Evolutionary conservation across 2,888 invertebrate genomes (phyloP), one percentile per base, ranked within the genome.

Genomic region (Papilio gigon): DNA sequence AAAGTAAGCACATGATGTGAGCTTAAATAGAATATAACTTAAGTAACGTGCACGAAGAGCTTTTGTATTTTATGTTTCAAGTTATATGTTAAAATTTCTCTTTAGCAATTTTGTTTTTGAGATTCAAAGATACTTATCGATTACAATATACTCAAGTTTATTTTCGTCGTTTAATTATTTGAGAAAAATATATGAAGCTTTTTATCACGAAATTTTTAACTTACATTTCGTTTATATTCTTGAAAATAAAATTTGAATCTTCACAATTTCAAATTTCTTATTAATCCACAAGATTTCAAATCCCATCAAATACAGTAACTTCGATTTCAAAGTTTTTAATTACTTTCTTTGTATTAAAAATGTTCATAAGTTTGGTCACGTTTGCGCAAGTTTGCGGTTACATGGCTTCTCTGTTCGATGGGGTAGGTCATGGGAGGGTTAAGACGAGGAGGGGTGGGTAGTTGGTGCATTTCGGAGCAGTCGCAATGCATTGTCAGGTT

Each of bases 401-500:
- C 40, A 47, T 66, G 66, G 64, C 17, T 58, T 65, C 61, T 9
- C 42, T 61, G 53, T 62, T 72, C 65, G 71, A 79, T 83, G 79
- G 83, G 82, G 80, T 83, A 84, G 83, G 82, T 84, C 81, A 80
- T 81, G 80, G 77, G 80, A 74, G 76, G 27, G 9, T n/a, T 27
- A n/a, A n/a, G 80, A 80, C 76, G 80, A 82, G 80, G 76, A 79
- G 75, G 78, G 80, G 80, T 76, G 75, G 69, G 72, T 71, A 76
- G 65, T 76, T 17, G 75, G 76, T 73, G 80, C 78, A 77, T 75
- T 82, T 80, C 80, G 75, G 75, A 81, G 84, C 80, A 84, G 82
- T 79, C 80, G 77, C 83, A 84, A 78, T 84, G 87, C 86, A 87
- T 81, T 76, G 82, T 83, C 84, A 84, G 84, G 77, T 84, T 85